phyloP scores from a whole-genome alignment of 2,113 vertebrate species.

The Alectura lathami region DNA sequence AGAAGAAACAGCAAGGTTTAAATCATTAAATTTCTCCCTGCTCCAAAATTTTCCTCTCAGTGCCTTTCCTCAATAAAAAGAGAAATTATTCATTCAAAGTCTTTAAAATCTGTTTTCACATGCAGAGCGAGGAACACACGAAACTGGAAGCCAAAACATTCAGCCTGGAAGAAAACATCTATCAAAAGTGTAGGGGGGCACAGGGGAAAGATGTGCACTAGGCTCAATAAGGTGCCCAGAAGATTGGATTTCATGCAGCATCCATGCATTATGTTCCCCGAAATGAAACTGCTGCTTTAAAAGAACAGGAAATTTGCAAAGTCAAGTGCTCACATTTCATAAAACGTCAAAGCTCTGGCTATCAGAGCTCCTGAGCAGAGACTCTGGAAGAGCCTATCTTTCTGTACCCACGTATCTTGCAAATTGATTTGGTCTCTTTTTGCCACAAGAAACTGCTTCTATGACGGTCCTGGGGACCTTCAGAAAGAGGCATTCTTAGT shows the following conservation, averaged over 20 bases:
- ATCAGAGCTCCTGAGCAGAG: not conserved
- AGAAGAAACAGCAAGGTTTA: not conserved
- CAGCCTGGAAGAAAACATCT: not conserved
- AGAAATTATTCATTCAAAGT: not conserved
- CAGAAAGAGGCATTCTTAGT: not conserved
- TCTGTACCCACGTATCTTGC: not conserved
- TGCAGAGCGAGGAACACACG: not conserved
- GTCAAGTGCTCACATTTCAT: not conserved
- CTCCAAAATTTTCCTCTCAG: not conserved
- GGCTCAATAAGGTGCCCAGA: not conserved
- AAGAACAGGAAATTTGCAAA: not conserved
- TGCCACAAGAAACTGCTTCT: not conserved
- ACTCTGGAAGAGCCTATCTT: not conserved
- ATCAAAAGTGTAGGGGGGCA: not conserved
- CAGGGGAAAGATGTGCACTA: not conserved
- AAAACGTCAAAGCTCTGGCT: not conserved
- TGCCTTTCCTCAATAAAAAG: not conserved
- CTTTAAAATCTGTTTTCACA: not conserved
- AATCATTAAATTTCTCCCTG: not conserved
- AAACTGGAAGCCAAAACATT: not conserved
- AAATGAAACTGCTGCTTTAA: not conserved
- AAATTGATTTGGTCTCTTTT: not conserved
- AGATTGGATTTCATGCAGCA: not conserved
- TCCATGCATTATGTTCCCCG: not conserved
- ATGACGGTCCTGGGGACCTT: not conserved